These are phyloP conservation scores for Penaeus chinensis DNA, from an alignment of 1,140 invertebrate species.

Conservation along the genomic window DNA sequence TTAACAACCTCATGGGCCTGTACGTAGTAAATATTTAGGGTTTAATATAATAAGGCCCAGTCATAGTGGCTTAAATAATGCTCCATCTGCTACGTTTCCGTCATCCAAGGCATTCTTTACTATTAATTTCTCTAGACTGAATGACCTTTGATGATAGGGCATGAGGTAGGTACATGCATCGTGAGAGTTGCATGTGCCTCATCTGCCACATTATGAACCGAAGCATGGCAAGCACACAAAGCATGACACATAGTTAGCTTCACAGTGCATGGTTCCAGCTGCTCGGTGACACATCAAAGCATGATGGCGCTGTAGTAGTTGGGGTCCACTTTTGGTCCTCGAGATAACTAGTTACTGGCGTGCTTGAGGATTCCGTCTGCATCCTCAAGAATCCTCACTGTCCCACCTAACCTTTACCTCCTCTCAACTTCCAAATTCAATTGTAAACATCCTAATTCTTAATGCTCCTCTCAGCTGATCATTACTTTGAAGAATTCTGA, in stretches of 20 bases:
- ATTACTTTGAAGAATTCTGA: neutral
- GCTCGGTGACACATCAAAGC: conserved; percentile 30
- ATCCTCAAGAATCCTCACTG: conserved; percentile 27
- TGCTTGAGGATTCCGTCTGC: conserved; percentile 35
- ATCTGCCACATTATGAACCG: neutral
- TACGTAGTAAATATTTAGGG: conserved; percentile 25
- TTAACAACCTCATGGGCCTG: conserved; percentile 47
- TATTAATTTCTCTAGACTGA: neutral
- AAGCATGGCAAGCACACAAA: conserved; percentile 51
- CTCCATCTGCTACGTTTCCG: neutral
- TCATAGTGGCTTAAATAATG: neutral
- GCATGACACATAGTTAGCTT: conserved; percentile 41
- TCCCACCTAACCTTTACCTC: conserved; percentile 25
- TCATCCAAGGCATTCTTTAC: neutral
- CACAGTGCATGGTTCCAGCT: conserved; percentile 43
- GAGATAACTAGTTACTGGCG: conserved; percentile 19
- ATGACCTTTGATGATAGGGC: neutral
- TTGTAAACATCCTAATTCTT: neutral
- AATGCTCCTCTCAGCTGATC: neutral
- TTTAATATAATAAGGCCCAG: neutral
- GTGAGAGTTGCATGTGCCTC: conserved; percentile 35
- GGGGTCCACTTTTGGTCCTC: neutral
- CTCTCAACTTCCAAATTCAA: conserved; percentile 16
- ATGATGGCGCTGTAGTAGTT: conserved; percentile 11
- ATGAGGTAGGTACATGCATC: conserved; percentile 29